Conservation (phyloP, 2,113 vertebrate genomes). For the Suncus etruscus region DNA sequence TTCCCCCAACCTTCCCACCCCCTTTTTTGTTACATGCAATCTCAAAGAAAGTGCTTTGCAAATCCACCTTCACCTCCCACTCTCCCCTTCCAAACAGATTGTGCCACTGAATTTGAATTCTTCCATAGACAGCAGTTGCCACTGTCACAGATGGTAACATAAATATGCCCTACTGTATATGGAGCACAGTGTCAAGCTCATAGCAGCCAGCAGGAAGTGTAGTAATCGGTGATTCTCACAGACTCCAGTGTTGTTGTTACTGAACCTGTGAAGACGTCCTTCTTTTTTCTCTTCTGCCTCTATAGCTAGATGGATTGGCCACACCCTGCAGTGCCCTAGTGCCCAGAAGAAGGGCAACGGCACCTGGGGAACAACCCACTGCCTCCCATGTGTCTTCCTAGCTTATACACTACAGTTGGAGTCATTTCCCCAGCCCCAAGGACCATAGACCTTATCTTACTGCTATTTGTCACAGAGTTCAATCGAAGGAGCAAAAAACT, state of each 20-base stretch:
- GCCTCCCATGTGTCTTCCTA: not conserved
- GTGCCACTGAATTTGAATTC: constrained; percentile 24
- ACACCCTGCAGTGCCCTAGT: not conserved
- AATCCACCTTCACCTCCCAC: not conserved
- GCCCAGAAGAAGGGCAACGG: not conserved
- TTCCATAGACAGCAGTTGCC: constrained; percentile 29
- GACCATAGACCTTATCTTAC: not conserved
- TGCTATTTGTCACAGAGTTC: constrained; percentile 52
- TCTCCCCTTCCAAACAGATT: constrained; percentile 45
- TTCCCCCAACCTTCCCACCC: not conserved
- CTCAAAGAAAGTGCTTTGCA: constrained; percentile 13
- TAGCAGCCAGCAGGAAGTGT: not conserved
- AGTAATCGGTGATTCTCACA: constrained; percentile 1
- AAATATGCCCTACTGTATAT: not conserved
- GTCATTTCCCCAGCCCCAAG: not conserved
- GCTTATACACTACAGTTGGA: not conserved
- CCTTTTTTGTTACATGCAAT: constrained; percentile 1
- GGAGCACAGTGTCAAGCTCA: not conserved
- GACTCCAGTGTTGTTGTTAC: not conserved
- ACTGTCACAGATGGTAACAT: constrained; percentile 7
- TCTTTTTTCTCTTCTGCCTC: constrained; percentile 7
- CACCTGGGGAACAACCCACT: not conserved
- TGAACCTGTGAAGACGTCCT: constrained; percentile 5
- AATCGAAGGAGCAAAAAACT: constrained; percentile 49
- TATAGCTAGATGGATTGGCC: not conserved